Evolutionary conservation across 1,140 invertebrate genomes (phyloP).

Genomic region (Tetragonula clypearis): DNA sequence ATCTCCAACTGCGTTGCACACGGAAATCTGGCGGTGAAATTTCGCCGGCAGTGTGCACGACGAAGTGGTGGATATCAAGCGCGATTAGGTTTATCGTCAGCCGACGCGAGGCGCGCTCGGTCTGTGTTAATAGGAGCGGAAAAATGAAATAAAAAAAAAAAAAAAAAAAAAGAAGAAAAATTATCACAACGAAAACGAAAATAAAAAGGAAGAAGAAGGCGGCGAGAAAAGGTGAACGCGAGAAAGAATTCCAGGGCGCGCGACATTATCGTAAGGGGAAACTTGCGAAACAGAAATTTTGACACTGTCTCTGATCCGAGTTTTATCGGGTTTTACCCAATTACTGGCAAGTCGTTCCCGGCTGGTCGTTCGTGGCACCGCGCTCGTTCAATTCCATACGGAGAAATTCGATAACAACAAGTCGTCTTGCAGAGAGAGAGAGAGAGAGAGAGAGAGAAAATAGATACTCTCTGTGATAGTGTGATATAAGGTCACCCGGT

Average conservation of each 20-base stretch:
- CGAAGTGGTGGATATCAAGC: conserved; percentile 41
- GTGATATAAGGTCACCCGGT: not conserved
- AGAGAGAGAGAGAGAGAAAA: not conserved
- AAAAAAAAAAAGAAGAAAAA: not conserved
- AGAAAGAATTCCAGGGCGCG: not conserved
- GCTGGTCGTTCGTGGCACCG: not conserved
- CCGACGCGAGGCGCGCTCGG: not conserved
- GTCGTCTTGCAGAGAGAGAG: not conserved
- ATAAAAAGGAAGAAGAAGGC: not conserved
- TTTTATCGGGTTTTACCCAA: conserved; percentile 38
- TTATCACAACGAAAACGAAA: not conserved
- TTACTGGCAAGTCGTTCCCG: conserved; percentile 28
- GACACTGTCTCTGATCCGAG: not conserved
- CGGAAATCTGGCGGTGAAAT: conserved; percentile 40
- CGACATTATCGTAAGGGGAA: conserved; percentile 16
- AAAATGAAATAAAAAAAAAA: not conserved
- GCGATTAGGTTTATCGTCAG: conserved; percentile 63
- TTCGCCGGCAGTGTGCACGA: not conserved
- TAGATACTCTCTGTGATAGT: not conserved
- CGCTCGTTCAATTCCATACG: not conserved
- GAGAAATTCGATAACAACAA: conserved; percentile 19
- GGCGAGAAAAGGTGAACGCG: conserved; percentile 27
- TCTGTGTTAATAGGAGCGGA: not conserved
- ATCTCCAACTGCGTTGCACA: not conserved
- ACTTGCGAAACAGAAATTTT: conserved; percentile 40